Evolutionary conservation across 2,113 vertebrate species (phyloP).

Genomic region (Dicentrarchus labrax): DNA sequence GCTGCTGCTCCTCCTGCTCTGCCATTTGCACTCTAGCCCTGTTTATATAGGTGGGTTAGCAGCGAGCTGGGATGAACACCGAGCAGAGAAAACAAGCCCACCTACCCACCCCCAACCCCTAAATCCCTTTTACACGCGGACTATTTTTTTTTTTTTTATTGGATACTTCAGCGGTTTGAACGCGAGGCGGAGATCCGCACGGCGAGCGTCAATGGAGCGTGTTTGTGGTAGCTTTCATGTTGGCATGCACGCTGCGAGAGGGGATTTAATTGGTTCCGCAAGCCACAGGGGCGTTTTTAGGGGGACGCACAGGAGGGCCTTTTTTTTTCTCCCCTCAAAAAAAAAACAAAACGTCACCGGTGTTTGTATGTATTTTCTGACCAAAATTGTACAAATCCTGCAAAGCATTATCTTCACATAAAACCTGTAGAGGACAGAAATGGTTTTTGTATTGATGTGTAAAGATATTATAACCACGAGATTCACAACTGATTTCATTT

Average conservation of each 20-base stretch:
- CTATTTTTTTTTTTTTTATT: not conserved
- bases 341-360: slow-evolving; percentile 44
- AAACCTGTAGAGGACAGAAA: no score
- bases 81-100: not conserved
- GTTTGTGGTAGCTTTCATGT: slow-evolving; percentile 48
- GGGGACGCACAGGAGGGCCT: slow-evolving; percentile 39
- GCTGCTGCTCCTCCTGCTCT: slow-evolving; percentile 68
- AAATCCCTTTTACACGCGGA: not conserved
- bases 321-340: not conserved
- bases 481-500: not conserved
- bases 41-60: slow-evolving; percentile 43
- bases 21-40: slow-evolving; percentile 65
- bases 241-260: slow-evolving; percentile 25
- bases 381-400: not conserved
- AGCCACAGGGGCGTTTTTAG: slow-evolving; percentile 57
- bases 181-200: not conserved
- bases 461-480: no score
- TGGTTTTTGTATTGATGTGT: no score
- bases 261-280: slow-evolving; percentile 77
- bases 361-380: not conserved
- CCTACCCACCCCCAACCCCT: not conserved
- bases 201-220: not conserved
- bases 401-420: no score
- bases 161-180: not conserved
- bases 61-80: slow-evolving; percentile 33